Conservation (phyloP, 2,113 vertebrate genomes). For the Dasyornis broadbenti region DNA sequence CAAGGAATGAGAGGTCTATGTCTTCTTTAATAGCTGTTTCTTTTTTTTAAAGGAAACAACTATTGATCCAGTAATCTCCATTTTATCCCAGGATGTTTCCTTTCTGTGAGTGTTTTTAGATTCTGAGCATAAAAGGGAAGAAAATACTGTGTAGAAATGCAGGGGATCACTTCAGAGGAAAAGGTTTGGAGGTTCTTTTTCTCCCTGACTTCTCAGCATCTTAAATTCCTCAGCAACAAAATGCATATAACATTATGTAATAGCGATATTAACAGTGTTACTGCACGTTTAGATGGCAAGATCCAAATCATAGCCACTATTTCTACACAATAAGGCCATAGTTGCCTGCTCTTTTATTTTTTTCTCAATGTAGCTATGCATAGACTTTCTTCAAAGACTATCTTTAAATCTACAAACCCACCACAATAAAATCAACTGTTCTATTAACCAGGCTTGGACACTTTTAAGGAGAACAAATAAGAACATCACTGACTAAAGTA, state of each 20-base stretch:
- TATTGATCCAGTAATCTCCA: neutral
- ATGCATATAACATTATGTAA: neutral
- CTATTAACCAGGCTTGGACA: neutral
- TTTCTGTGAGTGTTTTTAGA: neutral
- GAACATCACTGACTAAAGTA: neutral
- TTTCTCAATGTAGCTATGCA: neutral
- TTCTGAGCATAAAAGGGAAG: neutral
- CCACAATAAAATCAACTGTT: slow-evolving; percentile 9
- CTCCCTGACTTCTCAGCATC: neutral
- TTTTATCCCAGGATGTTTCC: neutral
- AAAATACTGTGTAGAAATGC: neutral
- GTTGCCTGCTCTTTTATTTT: neutral
- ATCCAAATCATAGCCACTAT: neutral
- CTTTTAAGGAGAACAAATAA: neutral
- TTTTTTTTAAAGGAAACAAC: neutral
- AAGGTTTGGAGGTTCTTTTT: neutral
- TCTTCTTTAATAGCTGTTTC: neutral
- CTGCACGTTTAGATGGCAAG: neutral
- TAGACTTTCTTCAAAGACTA: neutral
- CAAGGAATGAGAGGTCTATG: neutral
- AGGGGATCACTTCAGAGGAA: neutral
- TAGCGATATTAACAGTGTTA: neutral
- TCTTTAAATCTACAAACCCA: slow-evolving; percentile 1
- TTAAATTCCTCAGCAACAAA: neutral
- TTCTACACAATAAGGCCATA: neutral